These are phyloP conservation scores for Nipponia nippon DNA, from an alignment of 2,113 vertebrate species.

Conservation along the genomic window DNA sequence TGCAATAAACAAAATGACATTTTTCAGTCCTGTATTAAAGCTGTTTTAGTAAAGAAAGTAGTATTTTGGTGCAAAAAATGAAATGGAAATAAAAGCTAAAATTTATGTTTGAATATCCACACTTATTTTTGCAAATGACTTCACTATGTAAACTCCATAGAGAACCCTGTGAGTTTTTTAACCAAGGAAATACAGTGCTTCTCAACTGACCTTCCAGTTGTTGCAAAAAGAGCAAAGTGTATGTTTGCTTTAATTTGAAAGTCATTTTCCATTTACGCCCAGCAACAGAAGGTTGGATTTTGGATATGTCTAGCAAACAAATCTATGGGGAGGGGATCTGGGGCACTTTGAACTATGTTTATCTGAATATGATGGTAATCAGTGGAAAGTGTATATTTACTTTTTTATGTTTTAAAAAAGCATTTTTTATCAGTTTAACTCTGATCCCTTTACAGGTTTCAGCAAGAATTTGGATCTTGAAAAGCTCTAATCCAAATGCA, in stretches of 20 bases:
- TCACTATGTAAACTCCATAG: background rate
- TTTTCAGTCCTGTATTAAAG: background rate
- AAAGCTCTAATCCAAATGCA: background rate
- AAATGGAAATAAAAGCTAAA: background rate
- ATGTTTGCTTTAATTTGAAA: slow-evolving; percentile 26
- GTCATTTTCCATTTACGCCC: background rate
- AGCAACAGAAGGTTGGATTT: background rate
- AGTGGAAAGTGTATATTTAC: background rate
- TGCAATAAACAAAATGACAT: background rate
- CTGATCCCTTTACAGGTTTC: background rate
- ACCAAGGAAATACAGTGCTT: background rate
- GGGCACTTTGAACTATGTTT: background rate
- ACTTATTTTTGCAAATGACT: background rate
- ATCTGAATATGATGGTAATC: background rate
- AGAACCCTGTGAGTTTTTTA: background rate
- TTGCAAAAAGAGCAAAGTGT: background rate
- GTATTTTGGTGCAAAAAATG: background rate
- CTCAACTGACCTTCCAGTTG: background rate
- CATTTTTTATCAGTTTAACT: background rate
- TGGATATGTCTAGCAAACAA: background rate
- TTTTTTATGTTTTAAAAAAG: background rate
- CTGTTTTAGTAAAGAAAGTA: background rate
- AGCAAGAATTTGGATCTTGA: background rate
- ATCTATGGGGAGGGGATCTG: background rate
- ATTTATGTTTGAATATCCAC: background rate